Evolutionary conservation across 2,113 vertebrate species (phyloP).

Genomic region (Columbina picui): DNA sequence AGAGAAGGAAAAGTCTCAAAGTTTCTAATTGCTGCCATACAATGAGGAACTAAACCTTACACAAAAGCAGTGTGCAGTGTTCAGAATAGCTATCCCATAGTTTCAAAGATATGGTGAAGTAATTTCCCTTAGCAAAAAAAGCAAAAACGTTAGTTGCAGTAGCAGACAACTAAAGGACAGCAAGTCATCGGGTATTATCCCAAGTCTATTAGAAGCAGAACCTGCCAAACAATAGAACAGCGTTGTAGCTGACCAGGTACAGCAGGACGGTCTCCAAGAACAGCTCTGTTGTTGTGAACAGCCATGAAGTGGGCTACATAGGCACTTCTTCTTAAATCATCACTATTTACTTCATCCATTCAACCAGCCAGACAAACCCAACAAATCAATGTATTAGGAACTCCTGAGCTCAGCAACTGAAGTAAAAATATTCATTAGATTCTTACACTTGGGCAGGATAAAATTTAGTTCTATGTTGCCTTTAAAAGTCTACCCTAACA

Average conservation of each 20-base stretch:
- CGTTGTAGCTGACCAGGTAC: not conserved
- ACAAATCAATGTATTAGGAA: not conserved
- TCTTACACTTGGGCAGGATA: conserved; percentile 3
- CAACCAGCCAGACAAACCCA: not conserved
- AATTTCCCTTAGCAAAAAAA: not conserved
- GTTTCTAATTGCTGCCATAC: accelerated
- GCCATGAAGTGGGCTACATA: not conserved
- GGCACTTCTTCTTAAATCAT: not conserved
- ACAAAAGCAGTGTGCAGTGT: accelerated
- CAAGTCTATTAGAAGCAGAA: not conserved
- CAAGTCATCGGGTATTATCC: not conserved
- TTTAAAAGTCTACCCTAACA: conserved; percentile 22
- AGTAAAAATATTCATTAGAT: conserved; percentile 24
- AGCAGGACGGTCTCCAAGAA: not conserved
- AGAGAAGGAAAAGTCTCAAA: not conserved
- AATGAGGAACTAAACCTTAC: not conserved
- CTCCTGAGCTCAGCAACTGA: not conserved
- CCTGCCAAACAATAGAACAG: not conserved
- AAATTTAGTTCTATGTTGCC: not conserved
- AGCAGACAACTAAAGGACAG: not conserved
- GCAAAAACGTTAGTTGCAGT: not conserved
- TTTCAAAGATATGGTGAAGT: no score
- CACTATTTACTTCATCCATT: not conserved
- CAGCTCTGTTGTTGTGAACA: not conserved
- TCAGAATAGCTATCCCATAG: not conserved